Percentiles rank a stretch among this genome's conserved stretches.
phyloP scores from a whole-genome alignment of 1,140 invertebrate genomes.

The Calosoma granatense region DNA sequence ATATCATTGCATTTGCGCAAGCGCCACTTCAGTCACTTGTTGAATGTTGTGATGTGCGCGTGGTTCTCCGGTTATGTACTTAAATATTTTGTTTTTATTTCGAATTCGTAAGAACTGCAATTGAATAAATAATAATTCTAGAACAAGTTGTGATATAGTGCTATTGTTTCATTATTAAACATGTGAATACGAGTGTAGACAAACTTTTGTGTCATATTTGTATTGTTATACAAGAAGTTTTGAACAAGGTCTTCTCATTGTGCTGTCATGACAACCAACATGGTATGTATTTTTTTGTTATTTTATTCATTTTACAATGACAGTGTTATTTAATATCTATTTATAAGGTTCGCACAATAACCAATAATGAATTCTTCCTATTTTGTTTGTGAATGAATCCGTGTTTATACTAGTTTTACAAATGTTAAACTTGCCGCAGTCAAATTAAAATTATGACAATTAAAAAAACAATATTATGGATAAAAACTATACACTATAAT shows the following conservation, averaged over 20 bases:
- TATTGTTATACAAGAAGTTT: background rate
- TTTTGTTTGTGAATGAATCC: too few species aligned
- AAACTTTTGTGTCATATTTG: background rate
- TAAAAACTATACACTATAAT: too few species aligned
- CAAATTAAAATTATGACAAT: too few species aligned
- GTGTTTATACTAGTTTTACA: too few species aligned
- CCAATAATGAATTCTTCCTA: too few species aligned
- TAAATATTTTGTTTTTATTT: background rate
- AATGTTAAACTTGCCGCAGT: too few species aligned
- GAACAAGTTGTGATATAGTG: background rate
- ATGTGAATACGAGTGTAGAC: background rate
- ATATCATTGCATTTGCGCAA: background rate
- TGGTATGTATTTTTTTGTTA: constrained; percentile 3
- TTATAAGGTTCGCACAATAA: too few species aligned
- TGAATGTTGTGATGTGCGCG: background rate
- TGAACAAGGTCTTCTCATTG: constrained; percentile 3
- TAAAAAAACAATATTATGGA: too few species aligned
- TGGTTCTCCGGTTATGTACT: background rate
- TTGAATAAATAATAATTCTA: background rate
- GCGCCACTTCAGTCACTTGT: background rate
- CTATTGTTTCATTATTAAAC: background rate
- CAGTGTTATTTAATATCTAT: too few species aligned
- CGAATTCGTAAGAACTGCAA: background rate
- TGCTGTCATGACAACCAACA: constrained; percentile 7
- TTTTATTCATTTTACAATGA: background rate